A percentile compares a stretch with the other conserved stretches of the same genome.
These are phyloP conservation scores for Glaucopsyche alexis DNA, from an alignment of 2,888 invertebrate species.

Conservation along the genomic window DNA sequence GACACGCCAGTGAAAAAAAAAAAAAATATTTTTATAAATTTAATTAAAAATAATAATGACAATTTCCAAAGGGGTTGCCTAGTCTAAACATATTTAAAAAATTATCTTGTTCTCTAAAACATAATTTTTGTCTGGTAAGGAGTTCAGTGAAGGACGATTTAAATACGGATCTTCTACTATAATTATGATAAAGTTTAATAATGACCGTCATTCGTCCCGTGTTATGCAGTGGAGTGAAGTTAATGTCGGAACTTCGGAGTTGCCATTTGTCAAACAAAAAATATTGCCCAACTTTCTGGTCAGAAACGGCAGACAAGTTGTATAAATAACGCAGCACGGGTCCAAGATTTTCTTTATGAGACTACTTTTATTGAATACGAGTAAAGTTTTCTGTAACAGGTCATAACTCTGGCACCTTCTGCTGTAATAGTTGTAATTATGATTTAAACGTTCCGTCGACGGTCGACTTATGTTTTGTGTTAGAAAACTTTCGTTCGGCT, in stretches of 20 bases:
- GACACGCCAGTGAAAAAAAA: too few species aligned
- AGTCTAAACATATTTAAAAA: too few species aligned
- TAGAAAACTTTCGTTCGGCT: neutral
- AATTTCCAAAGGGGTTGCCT: too few species aligned
- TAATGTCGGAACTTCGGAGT: slow-evolving; percentile 52
- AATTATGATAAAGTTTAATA: slow-evolving; percentile 16
- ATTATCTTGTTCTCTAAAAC: too few species aligned
- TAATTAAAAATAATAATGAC: too few species aligned
- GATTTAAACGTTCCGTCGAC: slow-evolving; percentile 1
- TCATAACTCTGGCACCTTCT: slow-evolving; percentile 8
- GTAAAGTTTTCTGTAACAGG: slow-evolving; percentile 10
- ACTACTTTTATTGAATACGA: slow-evolving; percentile 29
- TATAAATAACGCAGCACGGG: slow-evolving; percentile 65
- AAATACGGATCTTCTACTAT: too few species aligned
- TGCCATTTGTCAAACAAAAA: slow-evolving; percentile 77
- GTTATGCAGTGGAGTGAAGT: slow-evolving; percentile 32
- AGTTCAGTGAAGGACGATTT: too few species aligned
- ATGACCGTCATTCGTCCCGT: neutral
- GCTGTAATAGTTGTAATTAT: slow-evolving; percentile 14
- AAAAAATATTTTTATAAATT: too few species aligned
- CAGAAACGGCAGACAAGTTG: slow-evolving; percentile 68
- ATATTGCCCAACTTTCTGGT: slow-evolving; percentile 71
- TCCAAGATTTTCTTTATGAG: slow-evolving; percentile 41
- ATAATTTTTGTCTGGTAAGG: too few species aligned
- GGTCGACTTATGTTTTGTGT: slow-evolving; percentile 3